Evolutionary conservation across 2,888 invertebrate species (phyloP).

Genomic region (Nymphalis urticae): DNA sequence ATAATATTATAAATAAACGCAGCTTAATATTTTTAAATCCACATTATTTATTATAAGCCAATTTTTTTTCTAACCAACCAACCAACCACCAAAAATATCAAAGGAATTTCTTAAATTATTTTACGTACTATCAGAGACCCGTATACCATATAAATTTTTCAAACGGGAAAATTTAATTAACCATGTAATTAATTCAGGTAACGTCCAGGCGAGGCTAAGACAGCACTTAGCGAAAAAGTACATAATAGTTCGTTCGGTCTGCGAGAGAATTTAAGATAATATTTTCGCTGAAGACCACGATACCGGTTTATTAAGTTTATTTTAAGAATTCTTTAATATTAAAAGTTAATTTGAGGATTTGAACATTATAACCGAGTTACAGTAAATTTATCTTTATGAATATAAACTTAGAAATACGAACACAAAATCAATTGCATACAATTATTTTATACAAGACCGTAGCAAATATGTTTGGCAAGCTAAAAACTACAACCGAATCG

Average conservation of each 20-base stretch:
- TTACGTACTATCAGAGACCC: slow-evolving; percentile 19
- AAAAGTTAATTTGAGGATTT: background rate
- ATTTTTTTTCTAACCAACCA: too few relatives aligned
- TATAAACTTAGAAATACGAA: too few relatives aligned
- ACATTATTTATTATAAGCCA: too few relatives aligned
- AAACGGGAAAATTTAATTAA: slow-evolving; percentile 49
- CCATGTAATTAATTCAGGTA: slow-evolving; percentile 57
- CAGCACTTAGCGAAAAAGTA: slow-evolving; percentile 48
- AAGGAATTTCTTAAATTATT: slow-evolving; percentile 8
- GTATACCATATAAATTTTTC: slow-evolving; percentile 25
- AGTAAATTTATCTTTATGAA: background rate
- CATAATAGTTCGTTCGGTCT: slow-evolving; percentile 37
- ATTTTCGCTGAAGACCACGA: slow-evolving; percentile 34
- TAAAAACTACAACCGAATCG: too few relatives aligned
- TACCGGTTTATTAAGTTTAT: slow-evolving; percentile 14
- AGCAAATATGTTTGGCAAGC: too few relatives aligned
- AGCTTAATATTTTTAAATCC: too few relatives aligned
- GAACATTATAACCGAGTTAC: background rate
- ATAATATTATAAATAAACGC: too few relatives aligned
- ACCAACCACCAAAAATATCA: background rate
- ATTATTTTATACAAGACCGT: too few relatives aligned
- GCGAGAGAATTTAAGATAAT: slow-evolving; percentile 30
- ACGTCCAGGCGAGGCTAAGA: slow-evolving; percentile 44
- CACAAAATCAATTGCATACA: too few relatives aligned
- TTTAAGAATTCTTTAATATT: background rate